A percentile compares a stretch with the other conserved stretches of the same genome.
Conservation (phyloP, 1,140 invertebrate genomes). For the Tribolium madens region DNA sequence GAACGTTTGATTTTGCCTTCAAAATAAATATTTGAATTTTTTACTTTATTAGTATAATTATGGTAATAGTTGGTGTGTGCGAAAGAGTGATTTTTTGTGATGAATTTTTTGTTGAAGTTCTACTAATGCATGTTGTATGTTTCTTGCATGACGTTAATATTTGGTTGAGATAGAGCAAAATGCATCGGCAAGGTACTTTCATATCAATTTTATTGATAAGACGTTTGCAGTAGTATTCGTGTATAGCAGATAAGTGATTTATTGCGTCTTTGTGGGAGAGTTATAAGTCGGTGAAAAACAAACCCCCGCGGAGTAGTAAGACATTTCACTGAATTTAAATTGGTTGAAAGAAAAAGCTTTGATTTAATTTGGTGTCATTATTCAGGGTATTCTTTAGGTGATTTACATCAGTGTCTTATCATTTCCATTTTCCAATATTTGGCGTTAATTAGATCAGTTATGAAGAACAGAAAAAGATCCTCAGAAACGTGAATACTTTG, state of each 20-base stretch:
- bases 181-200: not conserved
- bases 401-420: not conserved
- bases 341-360: not conserved
- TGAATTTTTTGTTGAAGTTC: no score
- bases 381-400: not conserved
- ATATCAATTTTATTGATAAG: not conserved
- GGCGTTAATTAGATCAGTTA: not conserved
- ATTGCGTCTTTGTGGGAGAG: not conserved
- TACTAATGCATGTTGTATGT: not conserved
- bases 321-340: not conserved
- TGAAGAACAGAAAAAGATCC: not conserved
- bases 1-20: no score
- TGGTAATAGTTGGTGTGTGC: no score
- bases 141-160: not conserved
- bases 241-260: not conserved
- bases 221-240: not conserved
- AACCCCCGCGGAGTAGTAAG: not conserved
- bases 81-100: no score
- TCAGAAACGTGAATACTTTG: not conserved
- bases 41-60: no score
- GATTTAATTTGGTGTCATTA: not conserved
- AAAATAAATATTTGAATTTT: no score
- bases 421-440: conserved; percentile 5
- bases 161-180: not conserved
- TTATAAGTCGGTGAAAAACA: not conserved